Evolutionary conservation across 1,140 invertebrate genomes (phyloP).

Genomic region (Drosophila lowei): DNA sequence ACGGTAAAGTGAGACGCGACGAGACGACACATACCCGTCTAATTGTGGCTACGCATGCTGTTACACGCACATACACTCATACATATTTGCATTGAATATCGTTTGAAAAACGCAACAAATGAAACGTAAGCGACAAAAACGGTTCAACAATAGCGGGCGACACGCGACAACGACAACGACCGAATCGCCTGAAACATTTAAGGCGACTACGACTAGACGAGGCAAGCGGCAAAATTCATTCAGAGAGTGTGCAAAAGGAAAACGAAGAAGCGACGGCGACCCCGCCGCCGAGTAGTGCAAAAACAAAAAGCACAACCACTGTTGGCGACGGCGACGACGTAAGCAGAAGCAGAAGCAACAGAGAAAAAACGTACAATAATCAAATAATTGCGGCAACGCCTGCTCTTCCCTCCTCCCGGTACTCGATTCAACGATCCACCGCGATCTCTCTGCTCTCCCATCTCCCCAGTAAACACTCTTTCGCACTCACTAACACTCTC

Average conservation of each 20-base stretch:
- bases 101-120: constrained; percentile 38
- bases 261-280: constrained; percentile 74
- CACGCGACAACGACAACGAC: constrained; percentile 45
- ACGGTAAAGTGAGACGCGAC: constrained; percentile 30
- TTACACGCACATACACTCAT: constrained; percentile 11
- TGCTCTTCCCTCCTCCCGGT: constrained; percentile 26
- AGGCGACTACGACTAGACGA: constrained; percentile 83
- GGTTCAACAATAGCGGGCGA: constrained; percentile 18
- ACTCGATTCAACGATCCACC: neutral
- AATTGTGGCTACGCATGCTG: constrained; percentile 50
- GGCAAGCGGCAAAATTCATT: constrained; percentile 82
- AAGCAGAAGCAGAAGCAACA: constrained; percentile 35
- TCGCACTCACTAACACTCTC: constrained; percentile 48
- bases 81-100: neutral
- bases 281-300: constrained; percentile 54
- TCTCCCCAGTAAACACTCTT: constrained; percentile 17
- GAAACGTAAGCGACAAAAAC: constrained; percentile 42
- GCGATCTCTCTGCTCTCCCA: neutral
- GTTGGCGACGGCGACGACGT: constrained; percentile 21
- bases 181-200: constrained; percentile 73
- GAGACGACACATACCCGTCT: constrained; percentile 40
- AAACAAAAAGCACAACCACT: constrained; percentile 66
- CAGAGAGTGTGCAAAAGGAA: constrained; percentile 74
- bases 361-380: constrained; percentile 69
- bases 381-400: constrained; percentile 64